Conservation (phyloP, 92 coral and sea anemone species). For the Metridium senile region DNA sequence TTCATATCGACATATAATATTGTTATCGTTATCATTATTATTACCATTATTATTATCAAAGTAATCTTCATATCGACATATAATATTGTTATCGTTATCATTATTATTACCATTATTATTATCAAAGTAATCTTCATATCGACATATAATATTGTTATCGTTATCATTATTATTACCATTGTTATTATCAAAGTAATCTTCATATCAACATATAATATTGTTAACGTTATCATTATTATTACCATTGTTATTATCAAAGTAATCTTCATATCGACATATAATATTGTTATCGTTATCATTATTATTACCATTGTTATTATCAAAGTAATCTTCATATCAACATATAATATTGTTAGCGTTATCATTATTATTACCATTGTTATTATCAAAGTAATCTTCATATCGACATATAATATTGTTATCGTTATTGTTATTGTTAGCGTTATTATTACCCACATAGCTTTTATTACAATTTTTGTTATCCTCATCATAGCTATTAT, state of each 20-base stretch:
- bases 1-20: too few species aligned
- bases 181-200: too few species aligned
- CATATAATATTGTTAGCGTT: background rate
- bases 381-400: background rate
- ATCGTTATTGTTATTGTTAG: background rate
- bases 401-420: background rate
- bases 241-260: background rate
- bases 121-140: too few species aligned
- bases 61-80: too few species aligned
- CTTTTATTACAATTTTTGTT: background rate
- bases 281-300: background rate
- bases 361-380: background rate
- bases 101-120: too few species aligned
- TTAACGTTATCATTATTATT: background rate
- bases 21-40: too few species aligned
- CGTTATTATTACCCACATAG: background rate
- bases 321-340: background rate
- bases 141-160: background rate
- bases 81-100: conserved; percentile 5
- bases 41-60: too few species aligned
- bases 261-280: background rate
- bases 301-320: background rate
- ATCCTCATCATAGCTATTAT: background rate
- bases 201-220: too few species aligned
- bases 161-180: too few species aligned